Percentiles rank a stretch among this genome's conserved stretches.
These are phyloP conservation scores for Alloscopus bannaensis DNA, from an alignment of 2,888 invertebrate genomes.

Conservation along the genomic window DNA sequence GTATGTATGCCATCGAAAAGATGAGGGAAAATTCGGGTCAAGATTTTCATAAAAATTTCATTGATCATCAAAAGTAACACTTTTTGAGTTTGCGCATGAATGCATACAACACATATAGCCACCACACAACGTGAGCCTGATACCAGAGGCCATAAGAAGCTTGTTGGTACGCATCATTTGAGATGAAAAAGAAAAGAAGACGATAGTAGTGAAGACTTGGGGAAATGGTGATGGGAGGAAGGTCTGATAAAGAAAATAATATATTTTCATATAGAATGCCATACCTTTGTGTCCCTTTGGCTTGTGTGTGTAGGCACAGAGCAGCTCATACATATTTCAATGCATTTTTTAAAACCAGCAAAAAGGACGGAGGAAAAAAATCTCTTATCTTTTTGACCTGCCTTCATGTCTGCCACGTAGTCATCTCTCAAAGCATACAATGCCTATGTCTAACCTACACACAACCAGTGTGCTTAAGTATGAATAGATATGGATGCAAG, in stretches of 20 bases:
- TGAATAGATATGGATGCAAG: neutral
- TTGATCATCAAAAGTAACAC: constrained; percentile 64
- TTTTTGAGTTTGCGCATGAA: constrained; percentile 17
- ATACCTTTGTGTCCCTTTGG: constrained; percentile 17
- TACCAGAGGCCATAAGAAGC: no score
- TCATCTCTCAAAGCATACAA: neutral
- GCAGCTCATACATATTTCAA: constrained; percentile 22
- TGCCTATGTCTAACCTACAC: neutral
- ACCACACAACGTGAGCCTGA: neutral
- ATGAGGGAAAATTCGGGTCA: constrained; percentile 65
- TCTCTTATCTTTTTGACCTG: constrained; percentile 15
- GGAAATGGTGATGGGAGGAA: neutral
- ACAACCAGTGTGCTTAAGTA: no score
- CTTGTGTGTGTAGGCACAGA: neutral
- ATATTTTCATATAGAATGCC: constrained; percentile 34
- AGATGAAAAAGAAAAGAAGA: constrained; percentile 23
- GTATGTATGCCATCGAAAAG: constrained; percentile 34
- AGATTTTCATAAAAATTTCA: constrained; percentile 69
- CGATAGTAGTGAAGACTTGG: constrained; percentile 18
- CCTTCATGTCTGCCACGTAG: constrained; percentile 11
- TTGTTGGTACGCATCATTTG: constrained; percentile 46
- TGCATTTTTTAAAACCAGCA: constrained; percentile 5
- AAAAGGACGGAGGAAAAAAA: neutral
- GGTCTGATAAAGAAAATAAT: constrained; percentile 39
- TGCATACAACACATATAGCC: constrained; percentile 1